These are phyloP conservation scores for Linnaemya tessellans DNA, from an alignment of 2,888 invertebrate species.

Conservation along the genomic window DNA sequence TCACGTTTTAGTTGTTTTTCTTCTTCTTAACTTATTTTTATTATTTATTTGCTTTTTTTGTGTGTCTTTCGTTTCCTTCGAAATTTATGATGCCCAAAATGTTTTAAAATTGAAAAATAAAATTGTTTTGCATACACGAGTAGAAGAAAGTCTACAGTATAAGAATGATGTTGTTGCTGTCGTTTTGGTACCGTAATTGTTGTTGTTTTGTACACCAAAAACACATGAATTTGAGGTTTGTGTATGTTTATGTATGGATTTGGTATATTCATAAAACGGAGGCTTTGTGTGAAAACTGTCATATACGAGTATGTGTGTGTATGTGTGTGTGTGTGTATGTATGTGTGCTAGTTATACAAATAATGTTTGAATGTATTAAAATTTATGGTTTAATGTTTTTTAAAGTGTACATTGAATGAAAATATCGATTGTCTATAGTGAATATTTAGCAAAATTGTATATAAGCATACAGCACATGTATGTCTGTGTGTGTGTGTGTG, in stretches of 20 bases:
- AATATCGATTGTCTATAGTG: conserved; percentile 50
- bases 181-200: conserved; percentile 32
- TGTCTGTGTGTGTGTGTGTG: background rate
- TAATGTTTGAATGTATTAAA: conserved; percentile 65
- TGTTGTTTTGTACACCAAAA: conserved; percentile 47
- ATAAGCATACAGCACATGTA: background rate
- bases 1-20: conserved; percentile 46
- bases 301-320: background rate
- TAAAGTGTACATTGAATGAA: conserved; percentile 60
- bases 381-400: conserved; percentile 64
- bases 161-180: conserved; percentile 37
- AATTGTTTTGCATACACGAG: conserved; percentile 66
- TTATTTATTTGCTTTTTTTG: conserved; percentile 26
- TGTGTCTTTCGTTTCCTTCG: conserved; percentile 46
- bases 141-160: background rate
- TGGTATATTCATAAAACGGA: conserved; percentile 50
- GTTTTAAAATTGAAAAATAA: conserved; percentile 68
- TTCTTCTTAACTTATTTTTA: conserved; percentile 38
- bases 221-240: conserved; percentile 53
- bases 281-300: conserved; percentile 51
- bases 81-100: conserved; percentile 69
- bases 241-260: conserved; percentile 22
- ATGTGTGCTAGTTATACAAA: conserved; percentile 12
- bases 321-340: too few relatives aligned
- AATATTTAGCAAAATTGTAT: conserved; percentile 2